Evolutionary conservation across 2,113 vertebrate species (phyloP), one percentile per base, ranked within the genome.

Genomic region (Lethenteron reissneri): DNA sequence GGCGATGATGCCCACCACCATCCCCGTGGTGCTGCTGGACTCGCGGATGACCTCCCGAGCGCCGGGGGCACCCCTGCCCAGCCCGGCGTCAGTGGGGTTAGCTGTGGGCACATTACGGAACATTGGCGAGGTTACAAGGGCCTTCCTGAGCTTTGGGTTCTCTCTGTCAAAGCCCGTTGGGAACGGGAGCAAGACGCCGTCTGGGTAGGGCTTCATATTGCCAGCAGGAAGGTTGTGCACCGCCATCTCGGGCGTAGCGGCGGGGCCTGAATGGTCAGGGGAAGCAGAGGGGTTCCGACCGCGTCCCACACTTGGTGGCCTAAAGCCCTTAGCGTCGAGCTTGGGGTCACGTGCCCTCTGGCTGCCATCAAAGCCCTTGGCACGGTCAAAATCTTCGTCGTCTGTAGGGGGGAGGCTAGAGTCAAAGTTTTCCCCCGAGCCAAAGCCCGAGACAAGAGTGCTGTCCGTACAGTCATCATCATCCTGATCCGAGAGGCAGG

Each of bases 91-190:
- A 79, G 94, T 99, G 85, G 94, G 92, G 84, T 91, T 92, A 89
- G 94, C 94, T 99, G 94, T 99, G 92, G 94, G 94, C 89, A 97
- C 90, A 97, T 96, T 88, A 96, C 82, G 94, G 89, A 92, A 97
- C 91, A 97, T 89, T 88, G 89, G 90, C 89, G 90, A 92, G 90
- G 89, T 99, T 87, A 99, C 92, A 95, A 96, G 85, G 81, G 89
- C 86, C 85, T 83, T 90, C 92, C 88, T 92, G 86, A 83, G 88
- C 84, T 92, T 87, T 86, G 86, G 90, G 87, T 86, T 90, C 90
- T 94, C 90, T 95, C 95, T 85, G 86, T 97, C 90, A 88, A 88
- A 92, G 88, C 88, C 87, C 84, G 92, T 94, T 90, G 94, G 88
- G 85, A 92, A 89, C 85, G 90, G 89, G 86, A 88, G 88, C 89